phyloP scores from a whole-genome alignment of 1,140 invertebrate species.

The Drosophila ohnishii region DNA sequence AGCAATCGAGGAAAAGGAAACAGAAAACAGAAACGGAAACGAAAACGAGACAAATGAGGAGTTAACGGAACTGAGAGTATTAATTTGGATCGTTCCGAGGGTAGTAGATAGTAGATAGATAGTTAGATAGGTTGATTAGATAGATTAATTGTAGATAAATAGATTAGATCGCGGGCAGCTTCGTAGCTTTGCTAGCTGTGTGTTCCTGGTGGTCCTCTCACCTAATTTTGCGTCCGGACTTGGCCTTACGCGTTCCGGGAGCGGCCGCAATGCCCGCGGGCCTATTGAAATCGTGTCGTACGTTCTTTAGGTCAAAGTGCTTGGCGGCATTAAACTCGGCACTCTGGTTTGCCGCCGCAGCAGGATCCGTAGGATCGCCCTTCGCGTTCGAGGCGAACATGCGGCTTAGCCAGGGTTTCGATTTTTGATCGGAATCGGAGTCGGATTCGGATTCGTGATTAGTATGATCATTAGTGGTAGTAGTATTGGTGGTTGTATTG shows the following conservation, averaged over 20 bases:
- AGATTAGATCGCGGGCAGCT: constrained; percentile 42
- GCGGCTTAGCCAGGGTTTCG: constrained; percentile 82
- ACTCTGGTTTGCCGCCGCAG: constrained; percentile 21
- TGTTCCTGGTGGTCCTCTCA: constrained; percentile 67
- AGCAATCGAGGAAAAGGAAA: constrained; percentile 31
- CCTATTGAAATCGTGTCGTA: constrained; percentile 82
- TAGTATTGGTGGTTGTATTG: constrained; percentile 68
- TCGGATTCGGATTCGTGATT: constrained; percentile 64
- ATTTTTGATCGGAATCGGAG: constrained; percentile 64
- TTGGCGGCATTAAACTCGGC: constrained; percentile 78
- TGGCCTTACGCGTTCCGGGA: constrained; percentile 66
- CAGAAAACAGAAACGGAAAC: constrained; percentile 2
- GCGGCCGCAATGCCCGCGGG: constrained; percentile 77
- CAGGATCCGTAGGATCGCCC: constrained; percentile 42
- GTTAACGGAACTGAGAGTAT: constrained; percentile 46
- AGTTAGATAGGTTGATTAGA: constrained; percentile 50
- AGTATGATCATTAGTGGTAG: constrained; percentile 77
- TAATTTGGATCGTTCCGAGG: constrained; percentile 40
- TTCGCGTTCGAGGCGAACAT: constrained; percentile 66
- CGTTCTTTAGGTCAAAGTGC: constrained; percentile 81
- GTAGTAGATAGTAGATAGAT: constrained; percentile 39
- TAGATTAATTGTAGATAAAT: constrained; percentile 42
- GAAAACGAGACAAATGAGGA: constrained; percentile 49
- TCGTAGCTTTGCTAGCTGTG: constrained; percentile 25
- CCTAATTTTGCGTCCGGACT: constrained; percentile 83